phyloP scores from a whole-genome alignment of 2,113 vertebrate species.

The Syngnathus scovelli region DNA sequence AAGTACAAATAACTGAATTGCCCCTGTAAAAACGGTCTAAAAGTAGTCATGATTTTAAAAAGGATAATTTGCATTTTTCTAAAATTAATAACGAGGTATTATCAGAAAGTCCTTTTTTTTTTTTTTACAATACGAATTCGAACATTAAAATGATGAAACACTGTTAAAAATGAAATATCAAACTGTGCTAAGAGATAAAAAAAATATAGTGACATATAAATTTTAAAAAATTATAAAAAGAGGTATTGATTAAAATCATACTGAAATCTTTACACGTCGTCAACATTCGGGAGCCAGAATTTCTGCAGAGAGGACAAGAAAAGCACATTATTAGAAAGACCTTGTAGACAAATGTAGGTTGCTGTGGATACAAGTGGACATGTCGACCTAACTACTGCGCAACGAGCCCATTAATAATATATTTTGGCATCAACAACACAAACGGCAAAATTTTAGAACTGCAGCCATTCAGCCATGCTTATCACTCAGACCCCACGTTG shows the following conservation, averaged over 20 bases:
- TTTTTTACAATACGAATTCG: not conserved
- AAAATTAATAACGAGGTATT: not conserved
- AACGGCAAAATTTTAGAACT: not conserved
- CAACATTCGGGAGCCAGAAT: conserved; percentile 92
- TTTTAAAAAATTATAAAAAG: not conserved
- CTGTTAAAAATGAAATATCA: not conserved
- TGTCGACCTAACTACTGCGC: not conserved
- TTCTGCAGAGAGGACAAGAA: conserved; percentile 72
- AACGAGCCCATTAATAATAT: not conserved
- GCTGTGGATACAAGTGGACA: not conserved
- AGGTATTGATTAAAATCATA: not conserved
- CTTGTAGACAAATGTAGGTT: not conserved
- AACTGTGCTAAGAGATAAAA: not conserved
- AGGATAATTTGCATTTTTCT: not conserved
- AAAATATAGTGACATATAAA: not conserved
- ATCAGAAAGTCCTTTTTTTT: not conserved
- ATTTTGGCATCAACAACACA: not conserved
- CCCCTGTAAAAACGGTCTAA: not conserved
- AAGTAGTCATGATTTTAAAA: not conserved
- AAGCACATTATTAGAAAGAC: not conserved
- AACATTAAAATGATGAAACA: not conserved
- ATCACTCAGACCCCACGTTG: not conserved
- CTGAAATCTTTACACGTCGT: conserved; percentile 63
- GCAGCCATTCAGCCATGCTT: too few relatives aligned
- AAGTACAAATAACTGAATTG: not conserved